phyloP scores from a whole-genome alignment of 2,797 vertebrate species.

The Fistularia commersonii region DNA sequence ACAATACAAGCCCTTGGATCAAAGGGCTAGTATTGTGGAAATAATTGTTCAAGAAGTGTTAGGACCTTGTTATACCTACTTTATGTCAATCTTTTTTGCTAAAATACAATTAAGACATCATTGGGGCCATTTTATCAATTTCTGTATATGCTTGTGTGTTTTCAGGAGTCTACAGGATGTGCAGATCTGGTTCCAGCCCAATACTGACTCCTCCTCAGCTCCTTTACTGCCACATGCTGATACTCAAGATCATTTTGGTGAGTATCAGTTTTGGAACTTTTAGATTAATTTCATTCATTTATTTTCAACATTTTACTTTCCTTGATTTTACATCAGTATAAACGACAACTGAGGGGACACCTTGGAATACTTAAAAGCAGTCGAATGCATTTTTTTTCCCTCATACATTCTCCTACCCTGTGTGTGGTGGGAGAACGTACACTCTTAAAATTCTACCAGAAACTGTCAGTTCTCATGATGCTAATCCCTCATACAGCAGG shows the following conservation, averaged over 20 bases:
- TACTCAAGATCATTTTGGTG: conserved; percentile 85
- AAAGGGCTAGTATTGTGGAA: too few species aligned
- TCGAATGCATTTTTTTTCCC: too few species aligned
- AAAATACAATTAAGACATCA: neutral
- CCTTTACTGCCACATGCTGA: conserved; percentile 75
- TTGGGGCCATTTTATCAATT: neutral
- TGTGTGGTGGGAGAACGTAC: too few species aligned
- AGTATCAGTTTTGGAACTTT: conserved; percentile 20
- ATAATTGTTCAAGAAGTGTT: too few species aligned
- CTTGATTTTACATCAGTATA: neutral
- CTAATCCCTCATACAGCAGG: conserved; percentile 48
- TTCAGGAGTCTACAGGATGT: conserved; percentile 93
- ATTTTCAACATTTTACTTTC: neutral
- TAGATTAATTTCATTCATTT: too few species aligned
- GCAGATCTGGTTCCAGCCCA: conserved; percentile 97
- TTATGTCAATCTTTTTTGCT: neutral
- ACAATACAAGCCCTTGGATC: too few species aligned
- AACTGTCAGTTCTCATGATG: too few species aligned
- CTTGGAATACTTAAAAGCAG: too few species aligned
- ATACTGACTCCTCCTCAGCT: conserved; percentile 69
- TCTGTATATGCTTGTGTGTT: conserved; percentile 17
- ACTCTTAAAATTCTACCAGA: too few species aligned
- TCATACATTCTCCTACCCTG: too few species aligned
- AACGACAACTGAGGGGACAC: too few species aligned
- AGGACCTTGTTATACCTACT: too few species aligned